Evolutionary conservation across 37 sponge, comb jelly and placozoan genomes (phyloP).

Genomic region (Hexactinellida sp.): DNA sequence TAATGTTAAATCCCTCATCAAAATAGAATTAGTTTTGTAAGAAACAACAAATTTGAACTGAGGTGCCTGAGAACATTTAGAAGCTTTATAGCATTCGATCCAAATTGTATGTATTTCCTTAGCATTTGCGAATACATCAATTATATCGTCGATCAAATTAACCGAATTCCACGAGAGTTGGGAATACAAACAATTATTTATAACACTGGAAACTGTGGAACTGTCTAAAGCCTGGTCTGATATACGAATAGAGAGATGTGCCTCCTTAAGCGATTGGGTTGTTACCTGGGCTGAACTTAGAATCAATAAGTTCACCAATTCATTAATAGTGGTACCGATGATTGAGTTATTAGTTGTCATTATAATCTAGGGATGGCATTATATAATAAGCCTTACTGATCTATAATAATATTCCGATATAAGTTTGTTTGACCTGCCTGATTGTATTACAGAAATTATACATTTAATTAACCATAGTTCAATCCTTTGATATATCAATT

Average conservation of each 20-base stretch:
- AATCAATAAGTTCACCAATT: neutral
- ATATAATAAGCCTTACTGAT: too few relatives aligned
- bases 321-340: neutral
- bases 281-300: neutral
- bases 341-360: neutral
- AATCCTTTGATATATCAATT: too few relatives aligned
- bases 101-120: neutral
- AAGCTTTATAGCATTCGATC: neutral
- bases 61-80: neutral
- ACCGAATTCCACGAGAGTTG: neutral
- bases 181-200: neutral
- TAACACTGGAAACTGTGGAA: neutral
- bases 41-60: neutral
- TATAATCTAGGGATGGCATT: too few relatives aligned
- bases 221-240: neutral
- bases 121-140: neutral
- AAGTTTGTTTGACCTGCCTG: too few relatives aligned
- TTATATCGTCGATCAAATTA: neutral
- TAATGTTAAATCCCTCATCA: neutral
- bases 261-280: slow-evolving; percentile 6
- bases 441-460: too few relatives aligned
- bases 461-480: too few relatives aligned
- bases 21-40: neutral
- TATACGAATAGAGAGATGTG: neutral
- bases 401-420: too few relatives aligned